These are phyloP conservation scores for Sander vitreus DNA, from an alignment of 2,113 vertebrate genomes.

Conservation along the genomic window DNA sequence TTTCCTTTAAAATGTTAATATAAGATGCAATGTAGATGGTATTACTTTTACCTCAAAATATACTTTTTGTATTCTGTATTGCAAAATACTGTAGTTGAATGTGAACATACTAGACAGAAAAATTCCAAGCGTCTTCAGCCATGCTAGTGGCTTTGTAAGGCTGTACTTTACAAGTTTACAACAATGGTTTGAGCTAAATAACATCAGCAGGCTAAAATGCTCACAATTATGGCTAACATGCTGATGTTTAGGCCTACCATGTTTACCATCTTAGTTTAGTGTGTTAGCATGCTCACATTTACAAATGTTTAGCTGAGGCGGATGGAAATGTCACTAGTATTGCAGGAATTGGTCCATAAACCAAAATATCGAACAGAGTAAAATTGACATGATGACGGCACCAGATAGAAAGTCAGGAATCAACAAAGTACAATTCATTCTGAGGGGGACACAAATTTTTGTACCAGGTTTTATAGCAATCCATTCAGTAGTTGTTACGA, in stretches of 20 bases:
- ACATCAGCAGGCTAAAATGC: background rate
- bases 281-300: background rate
- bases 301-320: background rate
- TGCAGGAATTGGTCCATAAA: background rate
- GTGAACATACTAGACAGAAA: too few relatives aligned
- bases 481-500: background rate
- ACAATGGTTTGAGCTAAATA: background rate
- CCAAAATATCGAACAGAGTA: background rate
- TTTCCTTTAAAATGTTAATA: background rate
- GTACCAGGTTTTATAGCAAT: background rate
- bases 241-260: background rate
- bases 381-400: background rate
- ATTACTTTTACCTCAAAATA: background rate
- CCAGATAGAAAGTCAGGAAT: too few relatives aligned
- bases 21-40: background rate
- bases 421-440: too few relatives aligned
- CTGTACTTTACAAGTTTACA: background rate
- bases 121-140: background rate
- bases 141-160: too few relatives aligned
- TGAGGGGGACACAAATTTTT: background rate
- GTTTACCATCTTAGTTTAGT: background rate
- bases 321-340: background rate
- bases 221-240: background rate
- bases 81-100: background rate
- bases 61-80: background rate